Conservation (phyloP, 2,888 invertebrate species). For the Eupelmus urozonus region DNA sequence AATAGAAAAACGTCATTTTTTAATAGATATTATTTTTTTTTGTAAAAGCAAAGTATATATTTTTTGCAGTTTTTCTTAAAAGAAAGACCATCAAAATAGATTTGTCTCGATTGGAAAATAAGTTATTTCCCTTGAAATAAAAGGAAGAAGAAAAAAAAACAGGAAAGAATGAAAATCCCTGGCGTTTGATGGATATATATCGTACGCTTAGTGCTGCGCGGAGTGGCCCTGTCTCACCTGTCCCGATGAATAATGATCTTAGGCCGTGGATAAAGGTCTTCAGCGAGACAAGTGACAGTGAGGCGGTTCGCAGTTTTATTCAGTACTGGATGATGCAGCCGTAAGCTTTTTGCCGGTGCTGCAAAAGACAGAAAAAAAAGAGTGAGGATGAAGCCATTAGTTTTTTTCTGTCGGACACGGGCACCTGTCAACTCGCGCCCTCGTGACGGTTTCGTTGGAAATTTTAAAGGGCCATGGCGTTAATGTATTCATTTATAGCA, state of each 20-base stretch:
- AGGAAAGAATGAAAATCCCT: not conserved
- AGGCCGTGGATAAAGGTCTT: constrained; percentile 70
- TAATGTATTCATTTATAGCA: constrained; percentile 3
- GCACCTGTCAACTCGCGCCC: no score
- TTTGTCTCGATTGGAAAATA: constrained; percentile 13
- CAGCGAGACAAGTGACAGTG: constrained; percentile 68
- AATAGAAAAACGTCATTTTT: no score
- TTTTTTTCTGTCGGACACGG: not conserved
- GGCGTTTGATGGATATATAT: not conserved
- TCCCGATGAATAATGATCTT: constrained; percentile 67
- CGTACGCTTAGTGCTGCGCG: constrained; percentile 20
- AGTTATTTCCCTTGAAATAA: constrained; percentile 6
- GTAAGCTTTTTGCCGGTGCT: constrained; percentile 69
- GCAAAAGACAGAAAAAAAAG: no score
- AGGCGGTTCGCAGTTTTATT: constrained; percentile 66
- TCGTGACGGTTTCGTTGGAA: not conserved
- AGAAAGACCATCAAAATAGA: constrained; percentile 7
- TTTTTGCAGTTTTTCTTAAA: no score
- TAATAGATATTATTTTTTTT: no score
- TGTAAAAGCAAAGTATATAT: no score
- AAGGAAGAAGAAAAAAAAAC: constrained; percentile 31
- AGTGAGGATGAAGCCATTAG: no score
- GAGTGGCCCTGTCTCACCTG: constrained; percentile 64
- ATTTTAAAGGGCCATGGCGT: not conserved
- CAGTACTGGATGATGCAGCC: constrained; percentile 65